A percentile compares a stretch with the other conserved stretches of the same genome.
Conservation (phyloP, 2,888 invertebrate species). For the Tenthredo amoena region DNA sequence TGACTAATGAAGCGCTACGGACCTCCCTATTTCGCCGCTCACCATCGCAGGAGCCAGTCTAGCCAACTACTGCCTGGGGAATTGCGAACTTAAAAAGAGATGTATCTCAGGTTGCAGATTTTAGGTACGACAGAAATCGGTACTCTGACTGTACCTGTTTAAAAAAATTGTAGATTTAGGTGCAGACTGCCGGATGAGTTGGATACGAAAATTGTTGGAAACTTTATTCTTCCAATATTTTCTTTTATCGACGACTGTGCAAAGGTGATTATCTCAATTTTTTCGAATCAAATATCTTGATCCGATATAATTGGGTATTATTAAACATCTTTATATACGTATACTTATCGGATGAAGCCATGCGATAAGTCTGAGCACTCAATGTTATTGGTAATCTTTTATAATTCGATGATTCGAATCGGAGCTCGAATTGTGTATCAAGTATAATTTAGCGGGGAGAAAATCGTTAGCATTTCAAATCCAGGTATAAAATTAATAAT, state of each 20-base stretch:
- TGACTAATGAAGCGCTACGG: no score
- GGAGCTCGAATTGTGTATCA: background rate
- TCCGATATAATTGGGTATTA: background rate
- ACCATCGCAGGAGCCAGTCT: no score
- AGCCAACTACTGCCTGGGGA: no score
- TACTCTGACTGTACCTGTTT: no score
- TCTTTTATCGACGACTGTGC: background rate
- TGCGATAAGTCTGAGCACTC: slow-evolving; percentile 7
- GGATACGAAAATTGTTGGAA: no score
- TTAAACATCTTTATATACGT: background rate
- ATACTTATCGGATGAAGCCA: background rate
- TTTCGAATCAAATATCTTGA: background rate
- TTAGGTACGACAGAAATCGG: no score
- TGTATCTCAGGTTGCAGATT: no score
- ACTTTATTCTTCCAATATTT: background rate
- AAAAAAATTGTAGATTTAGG: background rate
- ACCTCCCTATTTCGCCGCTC: no score
- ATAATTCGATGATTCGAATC: background rate
- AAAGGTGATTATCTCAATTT: background rate
- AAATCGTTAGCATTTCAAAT: background rate
- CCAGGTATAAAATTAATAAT: background rate
- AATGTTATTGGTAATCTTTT: background rate
- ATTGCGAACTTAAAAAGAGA: no score
- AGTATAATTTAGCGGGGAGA: background rate
- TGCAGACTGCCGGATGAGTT: background rate